Evolutionary conservation across 1,140 invertebrate species (phyloP).

Genomic region (Leptestheria dahalacensis): DNA sequence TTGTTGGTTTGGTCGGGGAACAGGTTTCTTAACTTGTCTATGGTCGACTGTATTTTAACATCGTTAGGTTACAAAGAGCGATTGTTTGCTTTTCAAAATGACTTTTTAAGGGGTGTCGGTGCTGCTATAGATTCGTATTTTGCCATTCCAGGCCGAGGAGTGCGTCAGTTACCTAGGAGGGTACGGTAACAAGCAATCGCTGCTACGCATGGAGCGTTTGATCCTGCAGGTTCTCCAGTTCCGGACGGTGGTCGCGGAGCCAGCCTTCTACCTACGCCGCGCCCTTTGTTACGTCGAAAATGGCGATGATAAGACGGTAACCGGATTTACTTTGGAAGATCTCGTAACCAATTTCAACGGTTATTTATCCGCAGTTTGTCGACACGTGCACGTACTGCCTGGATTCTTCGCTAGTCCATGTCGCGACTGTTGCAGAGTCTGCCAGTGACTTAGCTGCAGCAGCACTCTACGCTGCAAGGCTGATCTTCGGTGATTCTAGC

Average conservation of each 20-base stretch:
- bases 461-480: not conserved
- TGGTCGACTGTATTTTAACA: too few species aligned
- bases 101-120: not conserved
- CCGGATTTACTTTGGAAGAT: not conserved
- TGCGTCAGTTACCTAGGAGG: not conserved
- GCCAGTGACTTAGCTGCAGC: not conserved
- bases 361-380: not conserved
- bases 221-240: not conserved
- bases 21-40: too few species aligned
- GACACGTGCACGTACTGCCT: conserved; percentile 5
- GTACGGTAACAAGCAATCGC: not conserved
- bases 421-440: not conserved
- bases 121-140: not conserved
- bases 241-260: not conserved
- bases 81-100: not conserved
- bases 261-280: not conserved
- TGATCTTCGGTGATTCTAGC: not conserved
- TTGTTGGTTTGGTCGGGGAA: too few species aligned
- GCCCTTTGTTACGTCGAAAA: not conserved
- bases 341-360: not conserved
- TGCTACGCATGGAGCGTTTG: not conserved
- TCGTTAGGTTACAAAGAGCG: too few species aligned
- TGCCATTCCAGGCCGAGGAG: not conserved
- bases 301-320: not conserved
- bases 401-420: not conserved